Percentiles rank a stretch among this genome's conserved stretches.
Conservation (phyloP, 2,797 vertebrate species). For the Tympanoctomys barrerae region DNA sequence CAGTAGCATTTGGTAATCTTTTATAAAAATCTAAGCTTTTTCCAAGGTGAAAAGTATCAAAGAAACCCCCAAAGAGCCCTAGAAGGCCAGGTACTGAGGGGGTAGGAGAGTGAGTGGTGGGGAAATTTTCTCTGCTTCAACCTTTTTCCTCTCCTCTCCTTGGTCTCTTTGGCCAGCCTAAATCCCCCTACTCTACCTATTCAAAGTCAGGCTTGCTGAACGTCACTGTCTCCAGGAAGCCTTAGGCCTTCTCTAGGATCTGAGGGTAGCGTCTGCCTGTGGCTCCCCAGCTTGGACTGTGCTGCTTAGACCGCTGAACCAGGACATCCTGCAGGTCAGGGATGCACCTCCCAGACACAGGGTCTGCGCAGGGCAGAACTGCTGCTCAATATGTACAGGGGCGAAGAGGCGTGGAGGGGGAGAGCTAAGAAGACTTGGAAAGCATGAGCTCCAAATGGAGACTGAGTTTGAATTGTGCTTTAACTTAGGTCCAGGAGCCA, state of each 20-base stretch:
- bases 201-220: not conserved
- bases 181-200: not conserved
- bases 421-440: not conserved
- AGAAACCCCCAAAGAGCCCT: not conserved
- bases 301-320: not conserved
- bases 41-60: conserved; percentile 31
- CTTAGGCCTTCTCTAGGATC: not conserved
- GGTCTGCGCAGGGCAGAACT: not conserved
- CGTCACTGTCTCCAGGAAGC: not conserved
- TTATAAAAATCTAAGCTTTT: conserved; percentile 39
- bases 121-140: not conserved
- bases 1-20: conserved; percentile 18
- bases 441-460: not conserved
- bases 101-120: not conserved
- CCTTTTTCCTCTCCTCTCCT: not conserved
- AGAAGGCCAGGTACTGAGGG: not conserved
- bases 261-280: not conserved
- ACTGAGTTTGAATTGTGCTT: not conserved
- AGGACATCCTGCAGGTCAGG: not conserved
- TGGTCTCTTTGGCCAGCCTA: not conserved
- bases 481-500: not conserved
- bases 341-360: not conserved
- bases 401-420: not conserved
- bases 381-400: not conserved
- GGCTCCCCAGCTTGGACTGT: not conserved